Evolutionary conservation across 1,140 invertebrate genomes (phyloP).

Genomic region (Eurosta solidaginis): DNA sequence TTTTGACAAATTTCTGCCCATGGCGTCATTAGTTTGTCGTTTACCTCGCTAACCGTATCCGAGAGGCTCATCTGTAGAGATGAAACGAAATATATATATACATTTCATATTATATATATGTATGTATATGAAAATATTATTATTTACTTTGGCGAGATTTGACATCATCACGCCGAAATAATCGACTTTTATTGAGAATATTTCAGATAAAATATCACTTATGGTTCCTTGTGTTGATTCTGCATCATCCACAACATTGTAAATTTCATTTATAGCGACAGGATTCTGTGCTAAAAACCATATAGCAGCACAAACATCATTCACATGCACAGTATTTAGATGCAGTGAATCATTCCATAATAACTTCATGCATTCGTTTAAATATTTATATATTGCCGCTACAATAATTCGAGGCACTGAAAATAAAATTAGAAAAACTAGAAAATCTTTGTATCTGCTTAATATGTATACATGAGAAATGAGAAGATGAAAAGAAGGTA

Average conservation of each 20-base stretch:
- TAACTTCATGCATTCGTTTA: slow-evolving; percentile 88
- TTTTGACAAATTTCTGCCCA: slow-evolving; percentile 84
- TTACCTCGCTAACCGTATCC: slow-evolving; percentile 84
- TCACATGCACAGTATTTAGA: slow-evolving; percentile 87
- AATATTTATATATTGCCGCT: slow-evolving; percentile 85
- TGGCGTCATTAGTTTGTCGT: slow-evolving; percentile 88
- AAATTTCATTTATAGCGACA: slow-evolving; percentile 67
- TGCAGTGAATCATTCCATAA: slow-evolving; percentile 83
- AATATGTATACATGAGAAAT: no score
- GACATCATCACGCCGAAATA: slow-evolving; percentile 82
- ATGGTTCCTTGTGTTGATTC: slow-evolving; percentile 82
- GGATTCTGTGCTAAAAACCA: slow-evolving; percentile 64
- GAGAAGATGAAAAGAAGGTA: no score
- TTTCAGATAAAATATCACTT: slow-evolving; percentile 76
- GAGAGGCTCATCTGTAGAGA: slow-evolving; percentile 69
- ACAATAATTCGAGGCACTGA: slow-evolving; percentile 81
- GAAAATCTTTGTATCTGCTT: not conserved
- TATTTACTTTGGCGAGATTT: slow-evolving; percentile 73
- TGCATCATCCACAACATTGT: slow-evolving; percentile 82
- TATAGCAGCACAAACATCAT: slow-evolving; percentile 79
- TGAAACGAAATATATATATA: not conserved
- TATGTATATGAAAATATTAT: no score
- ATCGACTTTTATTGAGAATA: slow-evolving; percentile 86
- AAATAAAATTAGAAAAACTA: slow-evolving; percentile 43
- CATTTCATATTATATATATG: not conserved